Evolutionary conservation across 1,140 invertebrate species (phyloP).

Genomic region (Chlorops oryzae): DNA sequence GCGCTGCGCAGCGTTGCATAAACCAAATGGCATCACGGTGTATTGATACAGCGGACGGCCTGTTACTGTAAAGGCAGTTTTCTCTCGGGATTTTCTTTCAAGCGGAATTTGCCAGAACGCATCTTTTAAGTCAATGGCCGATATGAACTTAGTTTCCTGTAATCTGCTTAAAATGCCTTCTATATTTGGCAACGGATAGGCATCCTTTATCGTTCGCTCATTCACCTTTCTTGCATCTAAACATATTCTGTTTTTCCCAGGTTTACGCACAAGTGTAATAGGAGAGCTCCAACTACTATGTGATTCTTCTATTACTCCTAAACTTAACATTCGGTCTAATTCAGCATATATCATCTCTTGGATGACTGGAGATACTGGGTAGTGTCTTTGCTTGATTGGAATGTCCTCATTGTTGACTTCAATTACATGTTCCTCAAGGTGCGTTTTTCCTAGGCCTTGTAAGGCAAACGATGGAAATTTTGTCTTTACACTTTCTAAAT

Average conservation of each 20-base stretch:
- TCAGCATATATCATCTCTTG: background rate
- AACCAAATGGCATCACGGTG: slow-evolving; percentile 47
- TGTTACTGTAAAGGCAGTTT: slow-evolving; percentile 48
- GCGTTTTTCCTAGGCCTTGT: too few species aligned
- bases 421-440: too few species aligned
- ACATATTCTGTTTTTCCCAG: slow-evolving; percentile 22
- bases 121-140: slow-evolving; percentile 21
- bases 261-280: background rate
- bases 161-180: slow-evolving; percentile 37
- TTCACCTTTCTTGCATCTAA: slow-evolving; percentile 43
- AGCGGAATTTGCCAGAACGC: slow-evolving; percentile 32
- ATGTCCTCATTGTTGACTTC: too few species aligned
- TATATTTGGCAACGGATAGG: slow-evolving; percentile 22
- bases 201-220: slow-evolving; percentile 36
- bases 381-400: too few species aligned
- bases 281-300: too few species aligned
- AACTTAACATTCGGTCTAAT: background rate
- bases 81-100: slow-evolving; percentile 23
- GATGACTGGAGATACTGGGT: too few species aligned
- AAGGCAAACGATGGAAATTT: too few species aligned
- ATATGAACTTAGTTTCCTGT: slow-evolving; percentile 22
- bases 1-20: slow-evolving; percentile 25
- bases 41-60: slow-evolving; percentile 43
- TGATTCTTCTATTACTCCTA: too few species aligned
- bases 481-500: too few species aligned